Evolutionary conservation across 2,888 invertebrate species (phyloP), one percentile per base, ranked within the genome.

Genomic region (Laothoe populi): DNA sequence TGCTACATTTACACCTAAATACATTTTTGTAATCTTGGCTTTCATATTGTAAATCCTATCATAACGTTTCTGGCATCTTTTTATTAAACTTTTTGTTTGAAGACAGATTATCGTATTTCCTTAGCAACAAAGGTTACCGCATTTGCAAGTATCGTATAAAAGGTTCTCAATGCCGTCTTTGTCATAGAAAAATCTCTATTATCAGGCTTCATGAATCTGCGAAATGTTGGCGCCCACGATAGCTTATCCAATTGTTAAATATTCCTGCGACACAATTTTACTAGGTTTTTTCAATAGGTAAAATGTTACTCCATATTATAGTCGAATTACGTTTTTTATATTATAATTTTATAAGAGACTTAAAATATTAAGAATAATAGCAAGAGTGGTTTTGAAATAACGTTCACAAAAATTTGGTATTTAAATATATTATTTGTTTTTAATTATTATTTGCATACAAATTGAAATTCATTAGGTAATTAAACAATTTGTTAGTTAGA

Each of bases 101-200:
- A 19, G 19, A 19, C 35, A 35, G 19, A 53, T 53, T 31, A 53
- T 8, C 19, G 10, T 35, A 53, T 53, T 53, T 53, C 10, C 35
- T 11, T 31, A 21, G 53, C 4, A 10, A 19, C 13, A 11, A 19
- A 53, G 31, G 31, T 19, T 53, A 44, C n/a, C 11, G 11, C 19
- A 35, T 53, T 53, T 35, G 19, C 31, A 53, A 35, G 35, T 53
- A 35, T 35, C 11, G 38, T 38, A 35, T 23, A 2, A 53, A 53
- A 53, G 35, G 5, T 35, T 35, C 19, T 19, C 31, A 31, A 8
- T 4, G 19, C 19, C 16, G 8, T 0, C 2, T 53, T 35, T 35
- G 31, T 16, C 19, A 35, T 19, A 53, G 35, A 35, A 53, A 19
- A 19, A 11, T 35, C 19, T 19, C 10, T 53, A 24, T 53, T 53